Evolutionary conservation across 2,113 vertebrate genomes (phyloP).

Genomic region (Lutjanus erythropterus): DNA sequence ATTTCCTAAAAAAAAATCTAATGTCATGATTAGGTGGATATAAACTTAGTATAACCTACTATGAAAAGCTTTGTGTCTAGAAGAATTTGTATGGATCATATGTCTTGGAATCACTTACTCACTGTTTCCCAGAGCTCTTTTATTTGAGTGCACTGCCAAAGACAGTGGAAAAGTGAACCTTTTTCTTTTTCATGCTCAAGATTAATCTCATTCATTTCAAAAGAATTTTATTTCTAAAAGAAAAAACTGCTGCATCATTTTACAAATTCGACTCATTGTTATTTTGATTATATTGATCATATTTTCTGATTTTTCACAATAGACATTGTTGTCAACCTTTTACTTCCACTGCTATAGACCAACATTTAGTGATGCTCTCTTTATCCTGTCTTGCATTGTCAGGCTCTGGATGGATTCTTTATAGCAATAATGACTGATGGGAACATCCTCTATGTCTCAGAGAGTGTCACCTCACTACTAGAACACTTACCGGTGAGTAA

Average conservation of each 20-base stretch:
- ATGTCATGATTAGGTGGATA: too few relatives aligned
- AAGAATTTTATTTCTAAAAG: not conserved
- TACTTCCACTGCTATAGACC: not conserved
- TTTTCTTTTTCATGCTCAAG: not conserved
- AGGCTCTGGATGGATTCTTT: conserved; percentile 99
- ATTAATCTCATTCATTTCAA: not conserved
- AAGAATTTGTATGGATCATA: too few relatives aligned
- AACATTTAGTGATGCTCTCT: conserved; percentile 6
- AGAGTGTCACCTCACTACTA: conserved; percentile 98
- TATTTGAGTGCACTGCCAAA: too few relatives aligned
- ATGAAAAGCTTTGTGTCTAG: too few relatives aligned
- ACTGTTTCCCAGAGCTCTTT: too few relatives aligned
- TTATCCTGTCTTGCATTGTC: conserved; percentile 60
- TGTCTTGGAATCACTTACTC: too few relatives aligned
- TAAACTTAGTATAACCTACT: too few relatives aligned
- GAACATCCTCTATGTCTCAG: conserved; percentile 98
- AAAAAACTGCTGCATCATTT: not conserved
- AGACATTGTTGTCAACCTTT: not conserved
- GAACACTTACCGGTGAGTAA: conserved; percentile 98
- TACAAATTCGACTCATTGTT: not conserved
- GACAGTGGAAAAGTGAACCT: too few relatives aligned
- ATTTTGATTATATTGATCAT: not conserved
- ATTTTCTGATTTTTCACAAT: not conserved
- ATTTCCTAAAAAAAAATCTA: too few relatives aligned
- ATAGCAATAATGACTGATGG: conserved; percentile 99